Conservation (phyloP, 2,113 vertebrate genomes). For the Podiceps cristatus region DNA sequence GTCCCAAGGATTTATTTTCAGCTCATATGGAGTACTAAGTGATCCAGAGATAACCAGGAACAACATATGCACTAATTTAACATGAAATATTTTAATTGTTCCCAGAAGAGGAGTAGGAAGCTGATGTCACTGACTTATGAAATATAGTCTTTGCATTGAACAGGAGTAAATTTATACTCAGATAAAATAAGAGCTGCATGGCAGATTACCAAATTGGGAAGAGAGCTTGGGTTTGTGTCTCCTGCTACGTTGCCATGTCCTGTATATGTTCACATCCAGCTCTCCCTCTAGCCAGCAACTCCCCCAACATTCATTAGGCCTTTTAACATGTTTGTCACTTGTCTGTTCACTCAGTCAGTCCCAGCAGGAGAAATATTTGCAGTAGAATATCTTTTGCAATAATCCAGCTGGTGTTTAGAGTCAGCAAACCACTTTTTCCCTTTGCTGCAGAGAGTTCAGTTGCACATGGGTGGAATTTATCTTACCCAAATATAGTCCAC, state of each 20-base stretch:
- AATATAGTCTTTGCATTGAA: constrained; percentile 22
- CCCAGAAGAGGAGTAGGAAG: constrained; percentile 14
- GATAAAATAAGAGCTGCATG: neutral
- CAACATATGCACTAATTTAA: neutral
- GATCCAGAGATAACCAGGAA: neutral
- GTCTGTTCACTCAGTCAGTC: neutral
- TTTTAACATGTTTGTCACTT: neutral
- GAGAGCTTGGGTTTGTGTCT: neutral
- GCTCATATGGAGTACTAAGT: neutral
- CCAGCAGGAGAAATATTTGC: constrained; percentile 20
- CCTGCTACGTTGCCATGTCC: neutral
- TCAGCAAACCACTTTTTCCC: neutral
- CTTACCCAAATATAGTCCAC: constrained; percentile 38
- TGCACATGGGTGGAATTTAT: neutral
- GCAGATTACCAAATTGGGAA: neutral
- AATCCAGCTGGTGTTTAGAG: neutral
- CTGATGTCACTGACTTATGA: neutral
- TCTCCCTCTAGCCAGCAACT: neutral
- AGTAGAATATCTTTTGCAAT: neutral
- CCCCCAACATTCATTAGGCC: neutral
- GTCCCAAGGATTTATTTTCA: neutral
- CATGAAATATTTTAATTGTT: constrained; percentile 30
- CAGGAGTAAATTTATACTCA: neutral
- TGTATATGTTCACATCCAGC: neutral
- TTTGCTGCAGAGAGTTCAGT: neutral